Base-by-base conservation (phyloP, 2,888 invertebrate genomes). In the Torymus tubicola region DNA sequence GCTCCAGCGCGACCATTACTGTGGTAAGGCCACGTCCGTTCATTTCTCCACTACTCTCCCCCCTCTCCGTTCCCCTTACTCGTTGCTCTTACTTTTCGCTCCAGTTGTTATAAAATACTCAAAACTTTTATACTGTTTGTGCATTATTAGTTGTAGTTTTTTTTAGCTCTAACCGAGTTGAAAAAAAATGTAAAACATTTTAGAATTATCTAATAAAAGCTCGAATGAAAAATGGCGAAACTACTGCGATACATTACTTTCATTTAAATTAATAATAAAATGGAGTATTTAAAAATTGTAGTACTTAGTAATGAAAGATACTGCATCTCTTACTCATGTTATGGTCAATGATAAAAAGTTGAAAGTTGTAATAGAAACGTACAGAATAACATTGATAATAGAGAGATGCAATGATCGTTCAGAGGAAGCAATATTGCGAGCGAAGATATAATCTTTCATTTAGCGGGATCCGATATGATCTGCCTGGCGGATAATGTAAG, bases 371-470 rank as follows among this genome's bases (percentile, higher is more conserved):
- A 42, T 42, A 42, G 42, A 42, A 8, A 8, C 8, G 42, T 42
- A 42, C 5, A 8, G 42, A 42, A 42, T 42, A 42, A 42, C 42
- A 24, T 24, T 53, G 57, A 73, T 57, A 57, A 57, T 73, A 64
- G 57, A 31, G 31, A 31, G 18, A 55, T 73, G 5, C 55, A 64
- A 55, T 52, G 31, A 63, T 53, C 69, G 31, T 16, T n/a, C n/a
- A 52, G 63, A 60, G 72, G 63, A 67, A 16, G 42, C 50, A 60
- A 67, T 21, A 24, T 13, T 57, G 58, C 67, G 67, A 73, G 65
- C 31, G 21, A 16, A 74, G 73, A 64, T 65, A 60, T 75, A 75
- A 75, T 75, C 74, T 67, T 75, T 75, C 58, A 75, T 67, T 75
- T 67, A 67, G 60, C 67, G 58, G 21, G 52, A 67, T 63, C 13